These are phyloP conservation scores for Papilio machaon DNA, from an alignment of 1,140 invertebrate species.

Conservation along the genomic window DNA sequence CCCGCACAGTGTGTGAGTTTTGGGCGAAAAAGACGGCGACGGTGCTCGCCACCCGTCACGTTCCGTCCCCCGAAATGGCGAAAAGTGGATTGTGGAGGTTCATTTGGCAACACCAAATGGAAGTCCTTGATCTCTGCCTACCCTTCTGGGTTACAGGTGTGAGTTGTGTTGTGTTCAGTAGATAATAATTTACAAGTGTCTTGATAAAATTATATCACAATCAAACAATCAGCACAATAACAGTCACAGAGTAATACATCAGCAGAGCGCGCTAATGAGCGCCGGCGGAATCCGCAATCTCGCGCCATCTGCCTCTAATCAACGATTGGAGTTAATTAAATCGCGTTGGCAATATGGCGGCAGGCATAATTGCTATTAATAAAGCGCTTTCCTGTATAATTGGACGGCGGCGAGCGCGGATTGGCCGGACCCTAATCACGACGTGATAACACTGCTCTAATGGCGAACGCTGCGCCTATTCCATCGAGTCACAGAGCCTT, in stretches of 20 bases:
- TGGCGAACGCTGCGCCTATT: conserved; percentile 63
- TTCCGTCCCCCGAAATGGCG: no score
- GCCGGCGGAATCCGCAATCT: conserved; percentile 67
- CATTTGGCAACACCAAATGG: no score
- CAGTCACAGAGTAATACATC: conserved; percentile 36
- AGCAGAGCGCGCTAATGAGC: conserved; percentile 69
- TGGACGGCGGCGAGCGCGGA: conserved; percentile 68
- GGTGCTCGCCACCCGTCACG: no score
- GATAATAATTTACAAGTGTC: neutral
- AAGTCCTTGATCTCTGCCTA: no score
- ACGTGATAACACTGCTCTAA: conserved; percentile 79
- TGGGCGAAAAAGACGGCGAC: no score
- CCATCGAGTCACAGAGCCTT: conserved; percentile 47
- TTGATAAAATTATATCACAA: conserved; percentile 12
- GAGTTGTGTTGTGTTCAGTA: no score
- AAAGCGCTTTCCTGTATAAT: conserved; percentile 81
- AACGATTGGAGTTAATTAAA: conserved; percentile 80
- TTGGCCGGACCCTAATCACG: conserved; percentile 77
- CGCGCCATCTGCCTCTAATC: conserved; percentile 79
- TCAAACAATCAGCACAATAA: conserved; percentile 19
- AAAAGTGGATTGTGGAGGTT: no score
- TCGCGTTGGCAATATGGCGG: conserved; percentile 78
- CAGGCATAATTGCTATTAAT: conserved; percentile 80
- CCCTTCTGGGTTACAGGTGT: no score
- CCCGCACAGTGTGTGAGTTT: no score